A percentile compares a stretch with the other conserved stretches of the same genome.
These are phyloP conservation scores for Tachina lurida DNA, from an alignment of 2,888 invertebrate genomes.

Conservation along the genomic window DNA sequence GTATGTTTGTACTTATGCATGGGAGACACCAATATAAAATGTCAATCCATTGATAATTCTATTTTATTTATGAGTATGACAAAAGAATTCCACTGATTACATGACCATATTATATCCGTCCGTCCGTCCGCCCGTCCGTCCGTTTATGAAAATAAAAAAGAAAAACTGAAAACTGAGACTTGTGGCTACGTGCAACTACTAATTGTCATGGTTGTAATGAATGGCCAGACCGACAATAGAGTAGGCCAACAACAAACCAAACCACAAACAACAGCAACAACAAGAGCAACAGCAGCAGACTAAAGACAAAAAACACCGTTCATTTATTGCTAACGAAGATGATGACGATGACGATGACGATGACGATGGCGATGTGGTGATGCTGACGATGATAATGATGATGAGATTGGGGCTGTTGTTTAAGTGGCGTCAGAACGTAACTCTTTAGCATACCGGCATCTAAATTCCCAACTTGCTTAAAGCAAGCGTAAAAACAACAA, in stretches of 20 bases:
- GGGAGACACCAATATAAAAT: slow-evolving; percentile 31
- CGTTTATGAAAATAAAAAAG: slow-evolving; percentile 15
- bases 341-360: slow-evolving; percentile 20
- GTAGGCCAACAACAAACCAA: slow-evolving; percentile 35
- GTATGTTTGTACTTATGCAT: background rate
- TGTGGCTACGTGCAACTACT: slow-evolving; percentile 46
- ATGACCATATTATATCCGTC: slow-evolving; percentile 28
- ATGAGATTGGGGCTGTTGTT: slow-evolving; percentile 47
- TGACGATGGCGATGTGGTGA: slow-evolving; percentile 21
- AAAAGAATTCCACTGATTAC: slow-evolving; percentile 55
- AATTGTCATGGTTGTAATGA: slow-evolving; percentile 51
- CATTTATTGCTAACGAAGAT: slow-evolving; percentile 35
- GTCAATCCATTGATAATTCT: slow-evolving; percentile 52
- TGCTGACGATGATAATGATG: slow-evolving; percentile 14
- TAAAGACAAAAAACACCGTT: slow-evolving; percentile 42
- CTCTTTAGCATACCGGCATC: slow-evolving; percentile 68
- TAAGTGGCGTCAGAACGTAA: slow-evolving; percentile 70
- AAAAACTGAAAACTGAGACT: slow-evolving; percentile 40
- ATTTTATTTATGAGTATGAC: slow-evolving; percentile 57
- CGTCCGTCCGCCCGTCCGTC: slow-evolving; percentile 29
- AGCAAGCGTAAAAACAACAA: slow-evolving; percentile 14
- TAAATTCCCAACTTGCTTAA: slow-evolving; percentile 18
- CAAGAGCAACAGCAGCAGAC: background rate
- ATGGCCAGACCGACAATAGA: slow-evolving; percentile 52
- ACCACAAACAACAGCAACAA: background rate